Conservation (phyloP, 2,797 vertebrate species). For the Rhincodon typus region DNA sequence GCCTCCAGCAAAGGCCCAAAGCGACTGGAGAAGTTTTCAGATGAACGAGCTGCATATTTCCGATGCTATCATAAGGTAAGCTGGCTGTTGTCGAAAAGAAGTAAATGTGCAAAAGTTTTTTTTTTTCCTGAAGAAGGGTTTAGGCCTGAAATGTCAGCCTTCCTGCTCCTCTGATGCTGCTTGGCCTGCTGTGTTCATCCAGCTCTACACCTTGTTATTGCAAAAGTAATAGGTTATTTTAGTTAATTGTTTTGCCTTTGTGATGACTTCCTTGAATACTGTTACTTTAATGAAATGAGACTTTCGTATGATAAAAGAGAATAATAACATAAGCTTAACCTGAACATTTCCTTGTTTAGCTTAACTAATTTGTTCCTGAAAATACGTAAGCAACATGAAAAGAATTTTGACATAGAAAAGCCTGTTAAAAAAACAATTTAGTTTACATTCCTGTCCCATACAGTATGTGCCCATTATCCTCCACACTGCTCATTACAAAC, state of each 20-base stretch:
- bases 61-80: conserved; percentile 72
- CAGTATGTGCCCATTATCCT: neutral
- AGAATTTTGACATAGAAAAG: neutral
- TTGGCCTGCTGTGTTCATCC: too few relatives aligned
- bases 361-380: neutral
- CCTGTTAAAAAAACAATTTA: too few relatives aligned
- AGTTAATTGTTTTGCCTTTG: neutral
- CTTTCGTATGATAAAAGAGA: neutral
- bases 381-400: neutral
- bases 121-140: too few relatives aligned
- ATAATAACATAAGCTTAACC: neutral
- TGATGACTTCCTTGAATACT: neutral
- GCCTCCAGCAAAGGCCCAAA: conserved; percentile 74
- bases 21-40: conserved; percentile 72
- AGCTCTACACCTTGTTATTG: too few relatives aligned
- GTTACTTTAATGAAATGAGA: neutral
- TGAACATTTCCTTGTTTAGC: neutral
- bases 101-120: neutral
- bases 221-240: neutral
- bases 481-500: neutral
- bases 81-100: neutral
- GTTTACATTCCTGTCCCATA: neutral
- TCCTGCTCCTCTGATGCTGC: too few relatives aligned
- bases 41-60: conserved; percentile 71
- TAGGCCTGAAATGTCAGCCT: too few relatives aligned